A percentile compares a stretch with the other conserved stretches of the same genome.
These are phyloP conservation scores for Hyposoter dolosus DNA, from an alignment of 2,888 invertebrate species.

Conservation along the genomic window DNA sequence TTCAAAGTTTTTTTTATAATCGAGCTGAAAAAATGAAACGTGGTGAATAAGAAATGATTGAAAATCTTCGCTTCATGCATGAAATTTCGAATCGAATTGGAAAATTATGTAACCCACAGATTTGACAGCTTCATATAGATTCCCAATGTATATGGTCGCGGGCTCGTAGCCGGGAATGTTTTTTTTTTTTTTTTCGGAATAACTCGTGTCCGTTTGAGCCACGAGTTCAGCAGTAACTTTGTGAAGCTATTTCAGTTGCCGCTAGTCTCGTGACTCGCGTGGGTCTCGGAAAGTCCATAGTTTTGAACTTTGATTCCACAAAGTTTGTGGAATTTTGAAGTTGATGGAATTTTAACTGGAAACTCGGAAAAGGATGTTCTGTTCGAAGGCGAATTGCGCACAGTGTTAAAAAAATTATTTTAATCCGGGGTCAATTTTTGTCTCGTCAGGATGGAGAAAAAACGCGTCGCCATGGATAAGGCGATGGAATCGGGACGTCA, in stretches of 20 bases:
- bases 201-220: constrained; percentile 51
- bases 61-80: background rate
- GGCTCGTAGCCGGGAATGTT: constrained; percentile 9
- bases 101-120: background rate
- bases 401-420: background rate
- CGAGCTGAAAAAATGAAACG: background rate
- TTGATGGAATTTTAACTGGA: no score
- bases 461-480: constrained; percentile 71
- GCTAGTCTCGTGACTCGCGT: constrained; percentile 78
- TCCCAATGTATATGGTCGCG: background rate
- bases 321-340: background rate
- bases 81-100: background rate
- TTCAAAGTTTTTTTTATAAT: background rate
- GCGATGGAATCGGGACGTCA: constrained; percentile 80
- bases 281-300: constrained; percentile 69
- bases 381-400: background rate
- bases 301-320: background rate
- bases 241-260: constrained; percentile 83
- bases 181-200: constrained; percentile 42
- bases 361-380: background rate
- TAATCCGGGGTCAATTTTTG: background rate
- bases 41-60: background rate
- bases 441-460: constrained; percentile 77
- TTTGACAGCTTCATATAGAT: background rate
- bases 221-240: constrained; percentile 72